Conservation (phyloP, 2,888 invertebrate species). For the Unio pictorum region DNA sequence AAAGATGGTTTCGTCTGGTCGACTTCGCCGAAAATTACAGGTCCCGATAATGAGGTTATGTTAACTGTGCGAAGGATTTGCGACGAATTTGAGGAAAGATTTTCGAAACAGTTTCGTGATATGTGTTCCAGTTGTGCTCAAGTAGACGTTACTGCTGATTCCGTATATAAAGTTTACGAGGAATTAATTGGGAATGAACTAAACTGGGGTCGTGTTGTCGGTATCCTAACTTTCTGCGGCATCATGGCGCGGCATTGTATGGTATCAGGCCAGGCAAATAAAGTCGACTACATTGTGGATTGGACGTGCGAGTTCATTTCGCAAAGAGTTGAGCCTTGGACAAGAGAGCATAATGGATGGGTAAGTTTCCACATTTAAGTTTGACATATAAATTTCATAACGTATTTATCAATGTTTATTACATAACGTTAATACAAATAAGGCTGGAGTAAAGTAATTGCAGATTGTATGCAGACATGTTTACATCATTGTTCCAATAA, state of each 20-base stretch:
- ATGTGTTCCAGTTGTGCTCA: constrained; percentile 37
- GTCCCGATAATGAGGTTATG: constrained; percentile 38
- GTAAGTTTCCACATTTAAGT: constrained; percentile 43
- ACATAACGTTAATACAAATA: no score
- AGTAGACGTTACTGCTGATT: constrained; percentile 49
- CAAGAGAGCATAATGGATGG: constrained; percentile 69
- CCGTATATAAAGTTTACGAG: constrained; percentile 66
- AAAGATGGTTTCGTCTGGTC: constrained; percentile 75
- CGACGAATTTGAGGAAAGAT: constrained; percentile 63
- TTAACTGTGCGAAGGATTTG: constrained; percentile 54
- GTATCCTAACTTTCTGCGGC: constrained; percentile 69
- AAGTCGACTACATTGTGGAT: constrained; percentile 66
- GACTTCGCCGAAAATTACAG: constrained; percentile 69
- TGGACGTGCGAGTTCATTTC: constrained; percentile 68
- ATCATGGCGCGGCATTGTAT: constrained; percentile 65
- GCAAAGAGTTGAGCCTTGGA: constrained; percentile 66
- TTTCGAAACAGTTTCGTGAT: constrained; percentile 58
- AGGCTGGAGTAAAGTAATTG: no score
- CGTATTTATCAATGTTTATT: neutral
- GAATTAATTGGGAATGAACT: constrained; percentile 70
- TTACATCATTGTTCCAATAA: no score
- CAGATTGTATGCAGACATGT: no score
- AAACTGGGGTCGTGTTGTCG: constrained; percentile 71
- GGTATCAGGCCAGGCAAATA: constrained; percentile 54
- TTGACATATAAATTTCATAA: neutral